Evolutionary conservation across 2,888 invertebrate species (phyloP).

Genomic region (Andrena marginata): DNA sequence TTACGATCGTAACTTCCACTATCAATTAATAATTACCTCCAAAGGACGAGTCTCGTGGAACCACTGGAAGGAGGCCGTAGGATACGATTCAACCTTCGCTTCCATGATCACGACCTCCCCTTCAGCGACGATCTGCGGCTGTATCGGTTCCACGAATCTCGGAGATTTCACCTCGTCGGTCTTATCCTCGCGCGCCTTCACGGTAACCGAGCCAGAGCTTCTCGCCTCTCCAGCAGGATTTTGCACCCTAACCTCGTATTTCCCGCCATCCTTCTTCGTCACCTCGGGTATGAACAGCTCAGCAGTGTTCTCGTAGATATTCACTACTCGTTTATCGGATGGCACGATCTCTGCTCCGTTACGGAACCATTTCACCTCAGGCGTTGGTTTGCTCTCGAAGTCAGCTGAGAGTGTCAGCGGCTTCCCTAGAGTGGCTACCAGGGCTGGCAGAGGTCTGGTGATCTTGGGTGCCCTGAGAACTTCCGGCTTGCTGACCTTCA

Average conservation of each 20-base stretch:
- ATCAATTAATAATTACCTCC: conserved; percentile 80
- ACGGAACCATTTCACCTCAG: conserved; percentile 93
- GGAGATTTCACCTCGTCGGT: conserved; percentile 89
- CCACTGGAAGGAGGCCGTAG: conserved; percentile 95
- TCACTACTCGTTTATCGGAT: conserved; percentile 88
- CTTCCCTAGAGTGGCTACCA: conserved; percentile 90
- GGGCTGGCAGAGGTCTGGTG: conserved; percentile 91
- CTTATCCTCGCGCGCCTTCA: conserved; percentile 87
- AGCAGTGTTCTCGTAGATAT: conserved; percentile 88
- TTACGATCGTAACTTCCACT: background rate
- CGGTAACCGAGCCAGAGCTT: conserved; percentile 93
- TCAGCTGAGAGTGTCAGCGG: conserved; percentile 90
- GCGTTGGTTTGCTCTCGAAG: conserved; percentile 90
- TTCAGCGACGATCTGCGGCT: conserved; percentile 89
- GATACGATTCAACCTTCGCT: conserved; percentile 91
- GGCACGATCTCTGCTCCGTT: conserved; percentile 92
- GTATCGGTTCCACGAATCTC: conserved; percentile 89
- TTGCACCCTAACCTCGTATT: conserved; percentile 94
- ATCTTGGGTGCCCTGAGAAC: conserved; percentile 90
- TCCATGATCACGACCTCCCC: conserved; percentile 93
- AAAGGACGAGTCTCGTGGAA: conserved; percentile 91
- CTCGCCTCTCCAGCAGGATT: conserved; percentile 92
- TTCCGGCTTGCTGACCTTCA: conserved; percentile 85
- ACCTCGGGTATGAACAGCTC: conserved; percentile 89
- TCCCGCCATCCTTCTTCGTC: conserved; percentile 92